Evolutionary conservation across 2,113 vertebrate genomes (phyloP).

Genomic region (Gopherus evgoodei): DNA sequence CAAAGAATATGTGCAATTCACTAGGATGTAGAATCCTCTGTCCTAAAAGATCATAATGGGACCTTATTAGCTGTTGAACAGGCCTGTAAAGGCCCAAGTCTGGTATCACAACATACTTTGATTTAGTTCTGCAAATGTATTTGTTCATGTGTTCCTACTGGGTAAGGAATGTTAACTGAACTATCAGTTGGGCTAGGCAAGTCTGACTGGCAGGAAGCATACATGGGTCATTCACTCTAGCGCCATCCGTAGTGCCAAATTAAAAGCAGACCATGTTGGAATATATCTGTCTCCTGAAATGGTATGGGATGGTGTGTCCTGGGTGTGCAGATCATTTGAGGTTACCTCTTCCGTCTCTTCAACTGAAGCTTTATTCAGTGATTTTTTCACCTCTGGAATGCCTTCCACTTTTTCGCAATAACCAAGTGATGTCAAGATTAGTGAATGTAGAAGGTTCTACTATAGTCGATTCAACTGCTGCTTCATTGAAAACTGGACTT

Average conservation of each 20-base stretch:
- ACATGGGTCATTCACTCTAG: too few species aligned
- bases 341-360: background rate
- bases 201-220: background rate
- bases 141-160: background rate
- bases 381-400: background rate
- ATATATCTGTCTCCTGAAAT: background rate
- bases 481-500: background rate
- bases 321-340: background rate
- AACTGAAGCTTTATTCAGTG: background rate
- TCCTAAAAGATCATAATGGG: too few species aligned
- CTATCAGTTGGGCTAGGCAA: background rate
- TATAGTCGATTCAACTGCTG: background rate
- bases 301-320: too few species aligned
- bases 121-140: too few species aligned
- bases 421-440: background rate
- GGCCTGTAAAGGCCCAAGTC: too few species aligned
- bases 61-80: too few species aligned
- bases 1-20: too few species aligned
- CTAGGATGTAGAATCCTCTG: too few species aligned
- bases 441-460: background rate
- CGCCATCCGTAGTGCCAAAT: background rate
- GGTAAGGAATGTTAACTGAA: background rate
- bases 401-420: background rate
- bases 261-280: background rate
- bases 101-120: too few species aligned